These are phyloP conservation scores for Chymomyza fuscimana DNA, from an alignment of 2,888 invertebrate species.

Conservation along the genomic window DNA sequence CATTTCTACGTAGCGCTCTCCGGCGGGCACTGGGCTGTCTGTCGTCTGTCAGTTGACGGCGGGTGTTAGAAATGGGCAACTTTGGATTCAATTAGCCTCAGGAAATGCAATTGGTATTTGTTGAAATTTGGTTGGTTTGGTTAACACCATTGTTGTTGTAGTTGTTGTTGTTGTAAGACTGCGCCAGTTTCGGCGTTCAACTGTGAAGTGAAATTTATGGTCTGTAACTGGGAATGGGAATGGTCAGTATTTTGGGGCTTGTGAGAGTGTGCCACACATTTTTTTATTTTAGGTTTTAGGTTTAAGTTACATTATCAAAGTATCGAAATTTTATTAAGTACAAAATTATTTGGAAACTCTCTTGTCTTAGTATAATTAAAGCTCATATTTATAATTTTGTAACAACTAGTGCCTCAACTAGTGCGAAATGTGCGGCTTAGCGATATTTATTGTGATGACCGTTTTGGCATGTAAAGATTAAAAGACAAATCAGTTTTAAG, in stretches of 20 bases:
- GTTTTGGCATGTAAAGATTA: no score
- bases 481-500: no score
- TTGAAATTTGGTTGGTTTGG: neutral
- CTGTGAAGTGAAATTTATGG: conserved; percentile 41
- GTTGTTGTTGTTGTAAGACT: neutral
- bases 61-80: conserved; percentile 7
- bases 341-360: neutral
- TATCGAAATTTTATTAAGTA: neutral
- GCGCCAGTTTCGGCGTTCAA: conserved; percentile 13
- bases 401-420: no score
- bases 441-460: no score
- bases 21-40: neutral
- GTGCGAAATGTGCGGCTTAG: no score
- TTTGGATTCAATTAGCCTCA: conserved; percentile 7
- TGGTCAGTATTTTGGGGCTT: neutral
- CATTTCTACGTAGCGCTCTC: neutral
- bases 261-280: neutral
- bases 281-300: neutral
- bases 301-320: neutral
- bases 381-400: no score
- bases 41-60: neutral
- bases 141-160: neutral
- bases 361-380: no score
- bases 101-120: conserved; percentile 3
- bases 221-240: neutral